Evolutionary conservation across 2,797 vertebrate genomes (phyloP), one percentile per base, ranked within the genome.

Genomic region (Masticophis lateralis): DNA sequence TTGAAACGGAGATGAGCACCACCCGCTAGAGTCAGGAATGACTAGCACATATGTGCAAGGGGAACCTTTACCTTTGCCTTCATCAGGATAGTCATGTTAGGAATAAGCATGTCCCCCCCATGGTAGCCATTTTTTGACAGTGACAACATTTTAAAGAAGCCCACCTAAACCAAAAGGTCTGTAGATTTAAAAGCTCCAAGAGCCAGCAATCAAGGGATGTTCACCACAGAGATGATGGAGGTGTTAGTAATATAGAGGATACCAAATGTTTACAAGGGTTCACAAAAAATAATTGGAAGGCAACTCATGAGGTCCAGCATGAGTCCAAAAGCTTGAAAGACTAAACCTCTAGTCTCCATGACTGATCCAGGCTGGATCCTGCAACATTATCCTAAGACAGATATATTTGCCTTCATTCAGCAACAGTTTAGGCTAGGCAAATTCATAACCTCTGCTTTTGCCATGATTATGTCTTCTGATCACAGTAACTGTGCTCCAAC

Each of bases 381-480:
- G 66, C 66, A 37, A 37, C 14, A 37, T 74, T 32, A 74, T 74
- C 66, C n/a, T 74, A 16, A 18, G 14, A 37, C 14, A 74, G 1
- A 7, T 37, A 74, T 37, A 74, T 74, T 32, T 2, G 0, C n/a
- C 66, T 32, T 32, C n/a, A 69, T 32, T 69, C 66, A 32, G 37
- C 74, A 83, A 83, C 37, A 47, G 74, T 83, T 83, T 83, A 83
- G 20, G 20, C 74, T 83, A 83, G 37, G 37, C 37, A 83, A 43
- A 83, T 43, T 9, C 8, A 47, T 83, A 83, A 83, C 9, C 37
- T 83, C 9, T 2, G 53, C 88, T 59, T 89, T 89, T 4, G 43
- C 20, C 43, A n/a, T 27, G 27, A 61, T 13, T 37, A 6, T 0
- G 0, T 88, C 63, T 32, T 89, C 56, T 86, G 28, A 32, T 18